Evolutionary conservation across 1,140 invertebrate species (phyloP).

Genomic region (Scaptomyza hsui): DNA sequence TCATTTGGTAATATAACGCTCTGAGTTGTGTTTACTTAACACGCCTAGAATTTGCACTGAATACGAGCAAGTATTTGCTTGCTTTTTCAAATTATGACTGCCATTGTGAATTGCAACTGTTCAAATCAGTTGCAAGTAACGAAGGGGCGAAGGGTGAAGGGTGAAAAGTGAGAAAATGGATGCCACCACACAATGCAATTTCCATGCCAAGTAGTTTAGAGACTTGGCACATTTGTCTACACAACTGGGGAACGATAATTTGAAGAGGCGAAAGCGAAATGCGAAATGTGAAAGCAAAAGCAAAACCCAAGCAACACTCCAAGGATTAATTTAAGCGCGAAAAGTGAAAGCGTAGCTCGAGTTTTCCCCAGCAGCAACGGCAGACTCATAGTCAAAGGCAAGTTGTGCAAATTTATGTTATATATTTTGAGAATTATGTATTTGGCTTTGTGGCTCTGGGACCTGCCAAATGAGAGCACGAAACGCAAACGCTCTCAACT

Average conservation of each 20-base stretch:
- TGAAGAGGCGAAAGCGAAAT: slow-evolving; percentile 40
- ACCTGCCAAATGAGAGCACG: slow-evolving; percentile 48
- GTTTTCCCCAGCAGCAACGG: slow-evolving; percentile 16
- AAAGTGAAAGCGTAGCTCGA: slow-evolving; percentile 65
- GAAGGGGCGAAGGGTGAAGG: background rate
- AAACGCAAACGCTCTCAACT: slow-evolving; percentile 23
- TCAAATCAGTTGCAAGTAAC: slow-evolving; percentile 26
- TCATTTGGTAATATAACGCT: background rate
- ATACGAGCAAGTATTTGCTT: background rate
- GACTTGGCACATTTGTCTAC: slow-evolving; percentile 52
- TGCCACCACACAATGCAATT: slow-evolving; percentile 28
- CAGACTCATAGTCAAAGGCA: slow-evolving; percentile 38
- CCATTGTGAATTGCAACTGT: slow-evolving; percentile 23
- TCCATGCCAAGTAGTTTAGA: slow-evolving; percentile 48
- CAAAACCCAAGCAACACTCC: slow-evolving; percentile 42
- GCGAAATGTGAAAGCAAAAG: slow-evolving; percentile 18
- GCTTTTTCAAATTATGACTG: slow-evolving; percentile 15
- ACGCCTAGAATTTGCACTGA: background rate
- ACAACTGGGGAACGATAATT: slow-evolving; percentile 74
- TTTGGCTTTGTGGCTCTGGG: slow-evolving; percentile 52
- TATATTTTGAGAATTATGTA: slow-evolving; percentile 64
- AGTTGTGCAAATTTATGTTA: slow-evolving; percentile 59
- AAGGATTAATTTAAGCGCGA: slow-evolving; percentile 68
- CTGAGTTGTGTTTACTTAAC: background rate
- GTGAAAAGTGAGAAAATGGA: background rate